Evolutionary conservation across 1,140 invertebrate species (phyloP).

Genomic region (Rhynchophorus ferrugineus): DNA sequence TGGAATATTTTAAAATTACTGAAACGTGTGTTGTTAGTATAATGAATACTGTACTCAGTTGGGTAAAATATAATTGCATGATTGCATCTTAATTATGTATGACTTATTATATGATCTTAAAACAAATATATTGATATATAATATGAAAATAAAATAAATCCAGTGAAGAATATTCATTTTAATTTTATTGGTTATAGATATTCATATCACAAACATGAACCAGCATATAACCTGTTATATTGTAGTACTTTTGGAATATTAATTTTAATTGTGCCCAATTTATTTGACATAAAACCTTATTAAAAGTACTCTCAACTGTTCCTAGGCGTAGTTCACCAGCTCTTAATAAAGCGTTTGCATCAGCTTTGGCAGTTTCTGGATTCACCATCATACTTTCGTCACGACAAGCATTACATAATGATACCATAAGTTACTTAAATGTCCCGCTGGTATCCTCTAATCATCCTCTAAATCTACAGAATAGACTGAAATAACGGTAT

Average conservation of each 20-base stretch:
- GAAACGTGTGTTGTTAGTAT: too few relatives aligned
- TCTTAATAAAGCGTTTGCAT: constrained; percentile 64
- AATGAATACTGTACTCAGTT: too few relatives aligned
- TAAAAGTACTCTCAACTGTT: constrained; percentile 83
- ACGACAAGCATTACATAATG: constrained; percentile 57
- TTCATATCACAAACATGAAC: too few relatives aligned
- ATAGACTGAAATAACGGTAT: constrained; percentile 52
- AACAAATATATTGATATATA: too few relatives aligned
- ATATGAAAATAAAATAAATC: too few relatives aligned
- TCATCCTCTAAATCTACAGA: constrained; percentile 67
- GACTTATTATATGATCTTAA: too few relatives aligned
- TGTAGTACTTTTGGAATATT: constrained; percentile 53
- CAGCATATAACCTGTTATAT: constrained; percentile 48
- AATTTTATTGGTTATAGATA: too few relatives aligned
- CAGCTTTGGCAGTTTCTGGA: constrained; percentile 52
- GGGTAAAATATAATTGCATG: too few relatives aligned
- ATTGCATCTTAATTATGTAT: too few relatives aligned
- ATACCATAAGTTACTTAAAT: constrained; percentile 76
- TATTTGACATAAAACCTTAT: constrained; percentile 69
- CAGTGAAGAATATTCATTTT: too few relatives aligned
- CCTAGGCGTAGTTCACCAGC: constrained; percentile 74
- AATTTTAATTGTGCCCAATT: constrained; percentile 66
- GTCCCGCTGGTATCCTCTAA: constrained; percentile 73
- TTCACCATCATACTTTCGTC: constrained; percentile 64
- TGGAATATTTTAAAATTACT: too few relatives aligned